Conservation (phyloP, 1,140 invertebrate species). For the Euborellia annulipes region DNA sequence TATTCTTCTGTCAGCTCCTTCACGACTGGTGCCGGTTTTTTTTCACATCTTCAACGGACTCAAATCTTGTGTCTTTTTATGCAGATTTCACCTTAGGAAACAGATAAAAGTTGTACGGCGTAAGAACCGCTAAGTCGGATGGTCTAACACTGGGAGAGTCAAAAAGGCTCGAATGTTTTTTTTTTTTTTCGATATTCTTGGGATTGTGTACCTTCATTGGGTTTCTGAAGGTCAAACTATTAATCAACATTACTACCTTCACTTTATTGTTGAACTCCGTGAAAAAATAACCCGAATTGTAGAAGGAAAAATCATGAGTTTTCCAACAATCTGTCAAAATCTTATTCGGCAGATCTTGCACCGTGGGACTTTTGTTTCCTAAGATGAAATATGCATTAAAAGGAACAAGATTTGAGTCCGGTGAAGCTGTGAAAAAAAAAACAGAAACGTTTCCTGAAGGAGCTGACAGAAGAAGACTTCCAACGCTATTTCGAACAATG, state of each 20-base stretch:
- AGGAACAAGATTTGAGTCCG: constrained; percentile 14
- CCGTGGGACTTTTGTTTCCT: constrained; percentile 25
- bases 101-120: no score
- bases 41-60: no score
- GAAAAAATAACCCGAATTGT: constrained; percentile 9
- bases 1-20: no score
- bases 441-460: constrained; percentile 10
- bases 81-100: no score
- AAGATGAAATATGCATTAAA: constrained; percentile 19
- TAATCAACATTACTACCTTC: constrained; percentile 18
- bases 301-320: constrained; percentile 18
- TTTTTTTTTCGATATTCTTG: constrained; percentile 17
- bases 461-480: constrained; percentile 13
- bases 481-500: constrained; percentile 13
- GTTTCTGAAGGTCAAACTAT: constrained; percentile 19
- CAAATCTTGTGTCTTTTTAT: no score
- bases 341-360: constrained; percentile 23
- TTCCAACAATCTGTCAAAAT: constrained; percentile 17
- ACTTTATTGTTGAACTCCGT: constrained; percentile 17
- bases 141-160: no score
- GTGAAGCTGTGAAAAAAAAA: constrained; percentile 13
- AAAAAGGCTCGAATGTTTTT: constrained; percentile 14
- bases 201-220: constrained; percentile 19
- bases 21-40: no score
- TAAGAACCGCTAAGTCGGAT: no score